Conservation (phyloP, 2,797 vertebrate genomes). For the Lacerta viridis region DNA sequence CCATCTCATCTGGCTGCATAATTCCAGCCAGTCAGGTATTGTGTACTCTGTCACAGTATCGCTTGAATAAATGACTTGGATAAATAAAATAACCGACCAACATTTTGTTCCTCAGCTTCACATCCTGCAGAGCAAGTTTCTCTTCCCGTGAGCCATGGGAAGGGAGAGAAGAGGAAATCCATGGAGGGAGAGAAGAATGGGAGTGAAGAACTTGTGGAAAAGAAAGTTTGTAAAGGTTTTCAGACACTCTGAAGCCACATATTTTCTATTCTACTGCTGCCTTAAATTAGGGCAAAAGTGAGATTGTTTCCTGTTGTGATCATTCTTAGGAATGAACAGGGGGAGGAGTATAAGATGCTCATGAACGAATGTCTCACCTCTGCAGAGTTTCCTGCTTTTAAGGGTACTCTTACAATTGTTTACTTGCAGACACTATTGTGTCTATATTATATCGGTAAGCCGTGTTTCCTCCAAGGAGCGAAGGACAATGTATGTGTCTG, state of each 20-base stretch:
- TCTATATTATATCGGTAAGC: background rate
- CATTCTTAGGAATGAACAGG: background rate
- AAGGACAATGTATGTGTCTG: background rate
- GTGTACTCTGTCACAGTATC: background rate
- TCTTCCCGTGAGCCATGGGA: slow-evolving; percentile 68
- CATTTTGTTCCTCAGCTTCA: slow-evolving; percentile 71
- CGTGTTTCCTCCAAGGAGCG: background rate
- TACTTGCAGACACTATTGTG: background rate
- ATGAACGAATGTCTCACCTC: rapidly evolving
- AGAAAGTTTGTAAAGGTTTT: slow-evolving; percentile 99
- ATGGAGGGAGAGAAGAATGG: slow-evolving; percentile 79
- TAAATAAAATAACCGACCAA: background rate
- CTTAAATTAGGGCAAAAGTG: slow-evolving; percentile 65
- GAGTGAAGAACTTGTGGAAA: slow-evolving; percentile 87
- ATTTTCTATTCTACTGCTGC: slow-evolving; percentile 70
- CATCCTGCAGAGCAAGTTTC: slow-evolving; percentile 63
- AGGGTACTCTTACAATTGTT: background rate
- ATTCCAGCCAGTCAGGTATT: background rate
- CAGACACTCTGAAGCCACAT: slow-evolving; percentile 89
- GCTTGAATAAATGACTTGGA: too few relatives aligned
- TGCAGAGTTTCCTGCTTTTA: background rate
- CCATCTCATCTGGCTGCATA: background rate
- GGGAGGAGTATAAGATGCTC: background rate
- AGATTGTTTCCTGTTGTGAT: slow-evolving; percentile 45
- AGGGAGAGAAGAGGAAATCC: slow-evolving; percentile 85